Evolutionary conservation across 2,113 vertebrate genomes (phyloP).

Genomic region (Spheniscus mendiculus): DNA sequence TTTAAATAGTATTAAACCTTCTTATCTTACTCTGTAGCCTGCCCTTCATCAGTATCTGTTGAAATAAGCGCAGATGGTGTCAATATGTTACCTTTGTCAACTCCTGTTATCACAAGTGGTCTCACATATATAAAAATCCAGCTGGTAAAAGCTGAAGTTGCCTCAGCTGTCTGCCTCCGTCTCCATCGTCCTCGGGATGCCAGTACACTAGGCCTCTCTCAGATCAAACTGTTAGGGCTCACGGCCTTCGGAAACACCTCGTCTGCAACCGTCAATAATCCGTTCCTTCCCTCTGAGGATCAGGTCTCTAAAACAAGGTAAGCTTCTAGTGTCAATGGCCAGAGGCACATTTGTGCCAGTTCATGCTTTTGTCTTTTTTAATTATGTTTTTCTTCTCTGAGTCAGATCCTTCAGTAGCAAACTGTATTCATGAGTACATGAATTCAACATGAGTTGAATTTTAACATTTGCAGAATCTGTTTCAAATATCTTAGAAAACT

Average conservation of each 20-base stretch:
- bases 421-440: background rate
- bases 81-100: slow-evolving; percentile 97
- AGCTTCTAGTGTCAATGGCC: background rate
- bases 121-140: slow-evolving; percentile 99
- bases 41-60: slow-evolving; percentile 96
- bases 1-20: background rate
- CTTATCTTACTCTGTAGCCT: slow-evolving; percentile 77
- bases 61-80: slow-evolving; percentile 97
- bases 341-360: background rate
- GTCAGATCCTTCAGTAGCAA: background rate
- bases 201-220: slow-evolving; percentile 94
- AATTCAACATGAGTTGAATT: background rate
- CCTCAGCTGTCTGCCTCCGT: slow-evolving; percentile 94
- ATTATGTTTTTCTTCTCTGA: background rate
- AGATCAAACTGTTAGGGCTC: slow-evolving; percentile 95
- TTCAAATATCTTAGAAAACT: background rate
- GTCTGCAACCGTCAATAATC: slow-evolving; percentile 96
- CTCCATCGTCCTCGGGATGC: slow-evolving; percentile 95
- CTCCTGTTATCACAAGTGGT: slow-evolving; percentile 94
- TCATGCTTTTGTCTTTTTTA: background rate
- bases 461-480: background rate
- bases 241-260: slow-evolving; percentile 97
- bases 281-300: slow-evolving; percentile 97
- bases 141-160: slow-evolving; percentile 96
- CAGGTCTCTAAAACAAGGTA: slow-evolving; percentile 99